These are phyloP conservation scores for Oxycera nigricornis DNA, from an alignment of 2,888 invertebrate species.

Conservation along the genomic window DNA sequence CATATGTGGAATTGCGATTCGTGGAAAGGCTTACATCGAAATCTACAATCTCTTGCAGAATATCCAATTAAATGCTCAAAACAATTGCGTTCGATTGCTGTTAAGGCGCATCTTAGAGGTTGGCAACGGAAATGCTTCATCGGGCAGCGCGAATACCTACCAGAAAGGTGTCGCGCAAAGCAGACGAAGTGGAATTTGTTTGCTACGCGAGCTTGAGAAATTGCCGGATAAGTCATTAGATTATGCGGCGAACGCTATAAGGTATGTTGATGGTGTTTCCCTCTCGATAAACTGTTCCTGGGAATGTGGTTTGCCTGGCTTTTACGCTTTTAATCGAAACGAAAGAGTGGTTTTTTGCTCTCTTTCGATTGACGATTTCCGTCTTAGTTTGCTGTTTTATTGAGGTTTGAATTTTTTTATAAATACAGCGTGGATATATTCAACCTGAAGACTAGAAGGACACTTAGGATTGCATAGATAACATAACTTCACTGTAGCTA, in stretches of 20 bases:
- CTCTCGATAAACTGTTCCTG: too few species aligned
- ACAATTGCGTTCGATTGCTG: conserved; percentile 13
- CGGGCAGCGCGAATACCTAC: not conserved
- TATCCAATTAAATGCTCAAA: conserved; percentile 13
- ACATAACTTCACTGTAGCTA: not conserved
- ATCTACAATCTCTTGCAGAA: conserved; percentile 18
- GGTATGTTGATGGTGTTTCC: conserved; percentile 9
- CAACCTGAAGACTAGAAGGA: not conserved
- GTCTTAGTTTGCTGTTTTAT: too few species aligned
- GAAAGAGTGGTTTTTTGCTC: not conserved
- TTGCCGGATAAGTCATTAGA: conserved; percentile 18
- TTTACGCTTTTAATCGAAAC: not conserved
- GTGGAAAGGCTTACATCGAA: conserved; percentile 25
- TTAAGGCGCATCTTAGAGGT: conserved; percentile 15
- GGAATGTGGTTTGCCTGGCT: not conserved
- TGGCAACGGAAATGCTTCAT: not conserved
- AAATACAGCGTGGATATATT: too few species aligned
- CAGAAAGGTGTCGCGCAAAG: conserved; percentile 29
- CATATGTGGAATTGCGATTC: conserved; percentile 32
- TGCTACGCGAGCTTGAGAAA: conserved; percentile 22
- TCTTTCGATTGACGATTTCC: not conserved
- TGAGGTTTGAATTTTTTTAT: too few species aligned
- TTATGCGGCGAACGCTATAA: conserved; percentile 29
- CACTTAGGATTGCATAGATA: not conserved
- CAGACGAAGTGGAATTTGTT: conserved; percentile 27